These are phyloP conservation scores for Philereme vetulata DNA, from an alignment of 2,888 invertebrate species.

Conservation along the genomic window DNA sequence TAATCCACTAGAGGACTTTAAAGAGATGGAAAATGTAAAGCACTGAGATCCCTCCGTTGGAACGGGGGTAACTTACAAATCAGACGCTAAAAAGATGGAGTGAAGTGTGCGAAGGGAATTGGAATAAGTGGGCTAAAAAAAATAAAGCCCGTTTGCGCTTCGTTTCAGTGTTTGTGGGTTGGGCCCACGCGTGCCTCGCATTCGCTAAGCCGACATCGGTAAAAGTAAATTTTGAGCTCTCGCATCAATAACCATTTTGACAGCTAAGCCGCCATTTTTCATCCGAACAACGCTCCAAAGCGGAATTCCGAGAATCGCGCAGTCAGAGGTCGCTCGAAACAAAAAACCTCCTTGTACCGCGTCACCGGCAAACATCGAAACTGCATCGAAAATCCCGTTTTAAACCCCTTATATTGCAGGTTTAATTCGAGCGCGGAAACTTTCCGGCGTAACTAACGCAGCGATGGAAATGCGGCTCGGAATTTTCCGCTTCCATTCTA, in stretches of 20 bases:
- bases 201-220: constrained; percentile 66
- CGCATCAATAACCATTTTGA: constrained; percentile 79
- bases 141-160: constrained; percentile 29
- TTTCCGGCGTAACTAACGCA: constrained; percentile 57
- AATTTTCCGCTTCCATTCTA: constrained; percentile 57
- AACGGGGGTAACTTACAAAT: constrained; percentile 32
- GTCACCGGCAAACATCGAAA: constrained; percentile 56
- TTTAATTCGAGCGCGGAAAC: constrained; percentile 60
- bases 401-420: constrained; percentile 67
- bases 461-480: constrained; percentile 64
- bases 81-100: constrained; percentile 35
- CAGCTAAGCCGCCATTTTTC: constrained; percentile 78
- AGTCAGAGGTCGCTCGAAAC: constrained; percentile 66
- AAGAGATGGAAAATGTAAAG: constrained; percentile 13
- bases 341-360: constrained; percentile 64
- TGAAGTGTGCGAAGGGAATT: constrained; percentile 30
- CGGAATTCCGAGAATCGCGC: constrained; percentile 64
- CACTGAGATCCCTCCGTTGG: constrained; percentile 17
- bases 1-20: constrained; percentile 39
- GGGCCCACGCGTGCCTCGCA: constrained; percentile 38
- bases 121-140: constrained; percentile 37
- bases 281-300: constrained; percentile 64
- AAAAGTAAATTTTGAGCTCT: constrained; percentile 69
- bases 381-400: constrained; percentile 57
- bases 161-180: constrained; percentile 28